A percentile compares a stretch with the other conserved stretches of the same genome.
Conservation (phyloP, 2,888 invertebrate species). For the Augiades crinisus region DNA sequence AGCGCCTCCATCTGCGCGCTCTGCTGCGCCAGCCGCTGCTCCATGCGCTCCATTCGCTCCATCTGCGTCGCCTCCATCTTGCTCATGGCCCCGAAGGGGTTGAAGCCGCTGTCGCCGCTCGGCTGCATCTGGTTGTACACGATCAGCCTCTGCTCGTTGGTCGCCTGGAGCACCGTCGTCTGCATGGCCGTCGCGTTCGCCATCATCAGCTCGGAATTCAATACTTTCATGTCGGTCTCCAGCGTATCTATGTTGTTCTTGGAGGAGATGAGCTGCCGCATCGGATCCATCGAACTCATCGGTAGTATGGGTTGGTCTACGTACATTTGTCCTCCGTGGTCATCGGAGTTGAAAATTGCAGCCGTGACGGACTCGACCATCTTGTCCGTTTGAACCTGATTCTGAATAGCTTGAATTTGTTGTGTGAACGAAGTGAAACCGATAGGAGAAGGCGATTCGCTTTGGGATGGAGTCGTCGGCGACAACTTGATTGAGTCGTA, state of each 20-base stretch:
- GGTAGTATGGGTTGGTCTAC: conserved; percentile 47
- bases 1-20: conserved; percentile 75
- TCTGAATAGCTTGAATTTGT: conserved; percentile 72
- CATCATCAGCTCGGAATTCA: conserved; percentile 60
- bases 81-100: conserved; percentile 63
- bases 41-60: conserved; percentile 47
- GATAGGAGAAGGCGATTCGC: conserved; percentile 61
- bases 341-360: conserved; percentile 72
- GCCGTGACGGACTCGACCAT: conserved; percentile 77
- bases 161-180: conserved; percentile 38
- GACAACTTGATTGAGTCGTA: conserved; percentile 81
- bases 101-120: conserved; percentile 48
- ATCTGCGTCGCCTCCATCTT: conserved; percentile 64
- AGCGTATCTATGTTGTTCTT: conserved; percentile 48
- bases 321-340: conserved; percentile 59
- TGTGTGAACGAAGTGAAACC: conserved; percentile 66
- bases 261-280: conserved; percentile 58
- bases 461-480: conserved; percentile 57
- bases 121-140: conserved; percentile 48
- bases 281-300: conserved; percentile 46
- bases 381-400: conserved; percentile 75
- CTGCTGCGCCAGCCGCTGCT: conserved; percentile 60
- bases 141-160: conserved; percentile 49
- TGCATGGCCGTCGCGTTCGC: conserved; percentile 45
- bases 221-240: conserved; percentile 56